Base-by-base conservation (phyloP, 2,888 invertebrate species). In the Brachypterus glaber region DNA sequence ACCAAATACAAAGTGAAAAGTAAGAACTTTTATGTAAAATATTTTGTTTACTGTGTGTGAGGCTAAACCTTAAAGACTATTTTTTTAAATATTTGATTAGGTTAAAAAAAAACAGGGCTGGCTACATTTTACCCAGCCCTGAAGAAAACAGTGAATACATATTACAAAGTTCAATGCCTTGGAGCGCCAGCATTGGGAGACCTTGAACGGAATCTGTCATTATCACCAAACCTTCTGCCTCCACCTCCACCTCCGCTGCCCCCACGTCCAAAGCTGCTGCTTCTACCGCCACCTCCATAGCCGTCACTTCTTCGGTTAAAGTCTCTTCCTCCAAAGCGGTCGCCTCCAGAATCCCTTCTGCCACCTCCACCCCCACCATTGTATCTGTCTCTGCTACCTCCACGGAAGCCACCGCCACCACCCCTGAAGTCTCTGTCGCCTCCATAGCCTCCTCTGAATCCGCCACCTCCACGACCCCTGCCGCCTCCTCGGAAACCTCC, bases 401-500 rank as follows among this genome's bases (percentile, higher is more conserved):
- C 48, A 15, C 52, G 43, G 16, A 54, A 41, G 4, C 54, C 52
- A 27, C 55, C 48, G 7, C 53, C 41, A 29, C 48, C 37, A 11
- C 47, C 46, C 33, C 55, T 38, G 44, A 46, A 42, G 7, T 40
- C 41, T 21, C 61, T 57, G 29, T 58, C 55, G 36, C 65, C 63
- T 40, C 60, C 59, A 44, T 54, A 51, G 43, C 63, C 56, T 45
- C 58, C 54, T 41, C 57, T 54, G 34, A 57, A 58, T 44, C 58
- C 58, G 7, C 21, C 21, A 15, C 43, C 39, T 50, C 66, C 66
- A 21, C 66, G 55, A 17, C 70, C 66, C 31, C 71, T 67, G 3
- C 73, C 67, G 29, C 73, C 68, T 43, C 76, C 73, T 14, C 76
- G 67, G 53, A 73, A 73, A 48, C 76, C 73, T 35, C 73, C 64